Evolutionary conservation across 1,140 invertebrate genomes (phyloP).

Genomic region (Caerostris extrusa): DNA sequence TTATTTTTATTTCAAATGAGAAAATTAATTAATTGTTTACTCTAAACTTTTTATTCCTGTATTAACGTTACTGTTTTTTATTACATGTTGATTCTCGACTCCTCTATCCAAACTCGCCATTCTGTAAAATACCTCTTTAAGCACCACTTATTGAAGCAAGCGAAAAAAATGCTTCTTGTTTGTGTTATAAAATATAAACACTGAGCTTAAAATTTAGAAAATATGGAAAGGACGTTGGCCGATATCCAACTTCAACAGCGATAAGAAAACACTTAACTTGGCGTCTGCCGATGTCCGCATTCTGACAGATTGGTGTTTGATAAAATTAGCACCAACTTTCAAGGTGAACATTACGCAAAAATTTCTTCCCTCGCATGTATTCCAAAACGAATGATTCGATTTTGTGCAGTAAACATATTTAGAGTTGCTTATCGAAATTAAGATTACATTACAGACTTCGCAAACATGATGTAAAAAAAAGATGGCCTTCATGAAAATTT

Average conservation of each 20-base stretch:
- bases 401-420: background rate
- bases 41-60: too few relatives aligned
- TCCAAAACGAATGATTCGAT: background rate
- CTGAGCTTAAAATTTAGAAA: background rate
- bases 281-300: background rate
- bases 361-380: too few relatives aligned
- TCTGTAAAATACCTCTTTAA: too few relatives aligned
- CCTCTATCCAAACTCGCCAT: too few relatives aligned
- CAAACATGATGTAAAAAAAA: too few relatives aligned
- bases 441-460: too few relatives aligned
- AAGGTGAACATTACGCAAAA: background rate
- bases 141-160: too few relatives aligned
- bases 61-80: too few relatives aligned
- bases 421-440: background rate
- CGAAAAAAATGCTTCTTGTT: background rate
- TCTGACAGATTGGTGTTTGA: background rate
- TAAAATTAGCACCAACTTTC: background rate
- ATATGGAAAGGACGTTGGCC: background rate
- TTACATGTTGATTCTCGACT: too few relatives aligned
- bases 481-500: too few relatives aligned
- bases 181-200: slow-evolving; percentile 15
- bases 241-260: slow-evolving; percentile 18
- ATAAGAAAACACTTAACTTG: background rate
- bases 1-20: too few relatives aligned
- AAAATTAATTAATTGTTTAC: too few relatives aligned